A percentile compares a stretch with the other conserved stretches of the same genome.
These are phyloP conservation scores for Antitype chi DNA, from an alignment of 2,888 invertebrate genomes.

Conservation along the genomic window DNA sequence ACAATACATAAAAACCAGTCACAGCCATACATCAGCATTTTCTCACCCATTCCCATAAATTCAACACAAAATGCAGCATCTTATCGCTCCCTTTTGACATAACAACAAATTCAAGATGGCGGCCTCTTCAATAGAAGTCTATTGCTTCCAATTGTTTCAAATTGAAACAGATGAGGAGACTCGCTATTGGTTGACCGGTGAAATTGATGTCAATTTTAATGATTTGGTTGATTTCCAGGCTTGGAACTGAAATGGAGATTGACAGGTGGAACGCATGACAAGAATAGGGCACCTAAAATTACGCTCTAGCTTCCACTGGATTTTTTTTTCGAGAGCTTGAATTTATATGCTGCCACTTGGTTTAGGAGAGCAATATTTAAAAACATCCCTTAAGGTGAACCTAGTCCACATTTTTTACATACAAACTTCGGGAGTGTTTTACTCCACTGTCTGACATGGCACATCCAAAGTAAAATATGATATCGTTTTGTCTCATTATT, in stretches of 20 bases:
- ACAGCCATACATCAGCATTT: background rate
- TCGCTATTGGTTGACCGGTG: conserved; percentile 35
- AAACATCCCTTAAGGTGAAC: background rate
- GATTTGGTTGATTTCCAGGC: conserved; percentile 33
- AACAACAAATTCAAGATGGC: conserved; percentile 36
- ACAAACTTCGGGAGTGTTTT: too few species aligned
- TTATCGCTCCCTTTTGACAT: conserved; percentile 29
- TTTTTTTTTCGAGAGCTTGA: background rate
- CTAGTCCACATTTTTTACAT: too few species aligned
- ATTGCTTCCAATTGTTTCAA: conserved; percentile 72
- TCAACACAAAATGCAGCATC: conserved; percentile 16
- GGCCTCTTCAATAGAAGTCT: background rate
- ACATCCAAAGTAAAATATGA: too few species aligned
- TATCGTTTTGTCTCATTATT: too few species aligned
- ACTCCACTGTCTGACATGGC: too few species aligned
- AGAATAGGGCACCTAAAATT: background rate
- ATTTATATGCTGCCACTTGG: background rate
- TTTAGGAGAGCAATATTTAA: too few species aligned
- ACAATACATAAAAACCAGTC: too few species aligned
- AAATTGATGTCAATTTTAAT: conserved; percentile 53
- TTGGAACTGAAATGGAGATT: conserved; percentile 18
- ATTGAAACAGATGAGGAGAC: conserved; percentile 55
- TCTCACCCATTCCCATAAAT: background rate
- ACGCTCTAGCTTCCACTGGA: background rate
- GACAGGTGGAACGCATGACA: background rate